phyloP scores from a whole-genome alignment of 2,888 invertebrate species.

The Tupiocoris notatus region DNA sequence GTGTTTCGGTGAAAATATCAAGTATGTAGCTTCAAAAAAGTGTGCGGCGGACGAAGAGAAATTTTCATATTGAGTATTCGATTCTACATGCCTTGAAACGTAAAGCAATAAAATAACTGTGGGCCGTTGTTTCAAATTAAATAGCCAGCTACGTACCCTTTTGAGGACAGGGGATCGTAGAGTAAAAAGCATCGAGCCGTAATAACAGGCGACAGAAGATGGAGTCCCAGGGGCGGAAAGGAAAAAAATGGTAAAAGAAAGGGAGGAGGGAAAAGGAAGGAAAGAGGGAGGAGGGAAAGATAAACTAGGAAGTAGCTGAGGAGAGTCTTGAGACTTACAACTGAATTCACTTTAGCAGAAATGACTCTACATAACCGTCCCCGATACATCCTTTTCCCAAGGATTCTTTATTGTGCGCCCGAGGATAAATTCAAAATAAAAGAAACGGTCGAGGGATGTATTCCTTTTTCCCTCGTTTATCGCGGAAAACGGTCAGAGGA shows the following conservation, averaged over 20 bases:
- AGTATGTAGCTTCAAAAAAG: no score
- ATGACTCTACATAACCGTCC: constrained; percentile 19
- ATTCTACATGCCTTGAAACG: no score
- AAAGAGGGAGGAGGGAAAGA: neutral
- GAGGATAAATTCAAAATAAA: constrained; percentile 37
- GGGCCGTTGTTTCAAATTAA: no score
- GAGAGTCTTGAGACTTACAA: constrained; percentile 31
- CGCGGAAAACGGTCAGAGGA: constrained; percentile 16
- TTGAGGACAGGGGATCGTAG: neutral
- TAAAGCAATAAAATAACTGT: no score
- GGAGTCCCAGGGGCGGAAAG: neutral
- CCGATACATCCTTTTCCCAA: constrained; percentile 3
- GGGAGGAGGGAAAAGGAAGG: neutral
- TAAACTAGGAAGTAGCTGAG: neutral
- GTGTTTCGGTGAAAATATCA: no score
- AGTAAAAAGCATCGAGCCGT: neutral
- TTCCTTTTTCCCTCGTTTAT: constrained; percentile 13
- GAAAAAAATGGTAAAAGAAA: neutral
- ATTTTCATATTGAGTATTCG: no score
- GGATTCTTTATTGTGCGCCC: constrained; percentile 11
- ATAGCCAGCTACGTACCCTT: no score
- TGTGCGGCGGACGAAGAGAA: no score
- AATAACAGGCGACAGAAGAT: neutral
- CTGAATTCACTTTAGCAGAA: constrained; percentile 33
- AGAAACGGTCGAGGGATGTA: constrained; percentile 21